A percentile compares a stretch with the other conserved stretches of the same genome.
These are phyloP conservation scores for Phataginus tricuspis DNA, from an alignment of 2,797 vertebrate genomes.

Conservation along the genomic window DNA sequence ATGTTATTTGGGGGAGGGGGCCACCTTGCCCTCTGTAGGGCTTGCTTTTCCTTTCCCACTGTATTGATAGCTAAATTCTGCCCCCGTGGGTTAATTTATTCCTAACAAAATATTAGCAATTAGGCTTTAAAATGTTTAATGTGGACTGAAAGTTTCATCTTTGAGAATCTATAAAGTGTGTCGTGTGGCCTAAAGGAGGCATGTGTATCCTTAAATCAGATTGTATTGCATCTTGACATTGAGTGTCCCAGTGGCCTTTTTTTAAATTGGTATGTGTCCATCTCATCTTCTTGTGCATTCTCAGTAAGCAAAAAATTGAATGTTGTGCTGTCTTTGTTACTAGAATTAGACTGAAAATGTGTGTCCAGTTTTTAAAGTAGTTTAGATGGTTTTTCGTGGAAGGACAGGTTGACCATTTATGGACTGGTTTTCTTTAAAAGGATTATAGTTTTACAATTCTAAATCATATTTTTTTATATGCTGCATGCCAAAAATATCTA, in stretches of 20 bases:
- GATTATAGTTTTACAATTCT: constrained; percentile 13
- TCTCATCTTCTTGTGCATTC: neutral
- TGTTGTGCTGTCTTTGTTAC: neutral
- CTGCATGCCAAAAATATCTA: constrained; percentile 63
- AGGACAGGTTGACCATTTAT: neutral
- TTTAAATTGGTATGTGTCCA: neutral
- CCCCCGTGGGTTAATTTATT: neutral
- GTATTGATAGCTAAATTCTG: neutral
- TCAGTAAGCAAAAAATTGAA: neutral
- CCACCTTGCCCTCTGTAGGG: neutral
- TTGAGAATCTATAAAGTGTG: neutral
- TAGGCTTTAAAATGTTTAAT: neutral
- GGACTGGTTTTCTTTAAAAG: neutral
- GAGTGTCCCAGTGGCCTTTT: neutral
- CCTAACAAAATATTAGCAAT: constrained; percentile 18
- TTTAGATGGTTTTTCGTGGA: neutral
- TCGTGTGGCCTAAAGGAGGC: neutral
- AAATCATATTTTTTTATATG: constrained; percentile 41
- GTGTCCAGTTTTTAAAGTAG: neutral
- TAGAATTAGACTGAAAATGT: neutral
- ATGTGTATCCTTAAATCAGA: neutral
- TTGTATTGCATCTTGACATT: neutral
- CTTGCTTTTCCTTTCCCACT: neutral
- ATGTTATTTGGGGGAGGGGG: neutral
- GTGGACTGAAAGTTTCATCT: neutral